Percentiles rank a stretch among this genome's conserved stretches.
phyloP scores from a whole-genome alignment of 2,888 invertebrate genomes.

The Steromphala cineraria region DNA sequence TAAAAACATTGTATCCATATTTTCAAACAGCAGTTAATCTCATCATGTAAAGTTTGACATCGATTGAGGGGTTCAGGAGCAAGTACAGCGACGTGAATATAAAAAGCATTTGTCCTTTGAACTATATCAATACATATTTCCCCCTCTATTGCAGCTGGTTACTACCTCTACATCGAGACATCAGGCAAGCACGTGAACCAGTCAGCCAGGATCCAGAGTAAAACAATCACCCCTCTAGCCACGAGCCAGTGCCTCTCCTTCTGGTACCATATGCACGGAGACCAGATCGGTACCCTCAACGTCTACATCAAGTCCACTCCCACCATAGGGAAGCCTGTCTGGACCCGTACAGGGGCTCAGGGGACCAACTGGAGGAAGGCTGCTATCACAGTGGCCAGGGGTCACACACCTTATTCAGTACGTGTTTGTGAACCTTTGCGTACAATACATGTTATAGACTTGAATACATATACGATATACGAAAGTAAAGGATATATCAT shows the following conservation, averaged over 20 bases:
- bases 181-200: slow-evolving; percentile 79
- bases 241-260: slow-evolving; percentile 44
- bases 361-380: slow-evolving; percentile 54
- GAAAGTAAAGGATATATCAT: too few relatives aligned
- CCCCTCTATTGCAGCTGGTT: slow-evolving; percentile 41
- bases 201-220: slow-evolving; percentile 73
- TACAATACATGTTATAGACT: too few relatives aligned
- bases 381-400: neutral
- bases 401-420: neutral
- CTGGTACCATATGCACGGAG: slow-evolving; percentile 69
- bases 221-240: slow-evolving; percentile 33
- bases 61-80: too few relatives aligned
- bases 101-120: too few relatives aligned
- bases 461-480: too few relatives aligned
- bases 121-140: too few relatives aligned
- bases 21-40: too few relatives aligned
- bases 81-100: too few relatives aligned
- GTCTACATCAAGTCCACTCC: slow-evolving; percentile 48
- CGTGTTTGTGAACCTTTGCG: neutral
- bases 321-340: slow-evolving; percentile 47
- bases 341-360: slow-evolving; percentile 47
- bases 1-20: too few relatives aligned
- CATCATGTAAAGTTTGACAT: too few relatives aligned
- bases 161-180: slow-evolving; percentile 64
- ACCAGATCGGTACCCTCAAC: slow-evolving; percentile 54